These are phyloP conservation scores for Holacanthus passer DNA, from an alignment of 2,113 vertebrate genomes.

Conservation along the genomic window DNA sequence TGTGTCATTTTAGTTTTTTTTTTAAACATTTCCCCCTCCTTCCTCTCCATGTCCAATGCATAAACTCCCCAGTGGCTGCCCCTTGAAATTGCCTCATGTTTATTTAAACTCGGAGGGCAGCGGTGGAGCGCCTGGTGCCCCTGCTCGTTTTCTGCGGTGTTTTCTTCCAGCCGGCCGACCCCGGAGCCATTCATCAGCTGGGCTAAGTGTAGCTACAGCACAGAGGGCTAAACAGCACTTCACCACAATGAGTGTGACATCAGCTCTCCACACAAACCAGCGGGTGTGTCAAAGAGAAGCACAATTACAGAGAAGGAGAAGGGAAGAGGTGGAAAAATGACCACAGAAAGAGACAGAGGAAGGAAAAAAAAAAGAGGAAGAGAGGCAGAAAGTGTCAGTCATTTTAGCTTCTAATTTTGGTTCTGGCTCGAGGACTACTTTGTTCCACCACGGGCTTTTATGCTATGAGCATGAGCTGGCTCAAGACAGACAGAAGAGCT, in stretches of 20 bases:
- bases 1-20: constrained; percentile 24
- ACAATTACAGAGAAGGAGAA: constrained; percentile 77
- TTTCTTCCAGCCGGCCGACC: constrained; percentile 62
- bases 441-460: constrained; percentile 50
- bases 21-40: constrained; percentile 22
- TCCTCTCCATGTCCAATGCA: constrained; percentile 40
- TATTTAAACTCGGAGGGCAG: constrained; percentile 75
- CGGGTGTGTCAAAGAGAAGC: constrained; percentile 79
- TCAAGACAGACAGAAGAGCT: constrained; percentile 49
- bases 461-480: constrained; percentile 46
- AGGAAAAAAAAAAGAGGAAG: neutral
- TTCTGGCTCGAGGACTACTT: constrained; percentile 59
- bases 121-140: constrained; percentile 58
- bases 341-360: neutral
- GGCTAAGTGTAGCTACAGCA: constrained; percentile 59
- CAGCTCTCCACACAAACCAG: constrained; percentile 74
- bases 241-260: constrained; percentile 73
- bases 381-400: constrained; percentile 48
- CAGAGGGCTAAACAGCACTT: constrained; percentile 58
- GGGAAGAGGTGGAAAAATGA: constrained; percentile 59
- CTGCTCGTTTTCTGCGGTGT: constrained; percentile 62
- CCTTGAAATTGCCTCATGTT: constrained; percentile 77
- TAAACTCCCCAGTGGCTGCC: constrained; percentile 52
- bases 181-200: constrained; percentile 68
- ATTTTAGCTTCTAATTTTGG: constrained; percentile 73